Conservation (phyloP, 2,888 invertebrate species). For the Tachina lurida region DNA sequence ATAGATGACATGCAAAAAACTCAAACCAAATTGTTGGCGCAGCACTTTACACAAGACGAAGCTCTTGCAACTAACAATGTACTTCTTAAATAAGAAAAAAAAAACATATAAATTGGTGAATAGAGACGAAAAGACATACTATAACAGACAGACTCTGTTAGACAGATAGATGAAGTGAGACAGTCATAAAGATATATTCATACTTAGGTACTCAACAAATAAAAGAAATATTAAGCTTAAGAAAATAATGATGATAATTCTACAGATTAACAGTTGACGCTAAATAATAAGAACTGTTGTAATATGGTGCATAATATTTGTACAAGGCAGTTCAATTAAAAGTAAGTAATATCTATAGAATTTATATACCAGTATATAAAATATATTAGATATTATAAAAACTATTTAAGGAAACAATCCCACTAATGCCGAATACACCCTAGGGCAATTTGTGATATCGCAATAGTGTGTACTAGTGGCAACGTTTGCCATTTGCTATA, state of each 20-base stretch:
- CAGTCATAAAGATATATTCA: constrained; percentile 22
- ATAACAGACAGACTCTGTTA: neutral
- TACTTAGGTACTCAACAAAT: constrained; percentile 17
- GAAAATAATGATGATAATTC: constrained; percentile 39
- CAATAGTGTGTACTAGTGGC: no score
- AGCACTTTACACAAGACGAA: constrained; percentile 54
- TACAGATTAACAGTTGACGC: constrained; percentile 12
- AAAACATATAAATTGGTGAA: constrained; percentile 21
- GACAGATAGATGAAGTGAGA: neutral
- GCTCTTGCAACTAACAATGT: constrained; percentile 45
- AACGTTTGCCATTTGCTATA: no score
- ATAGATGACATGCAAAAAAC: constrained; percentile 26
- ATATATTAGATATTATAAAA: no score
- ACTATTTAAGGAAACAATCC: no score
- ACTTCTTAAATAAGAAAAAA: constrained; percentile 37
- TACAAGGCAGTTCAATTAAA: neutral
- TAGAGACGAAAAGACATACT: constrained; percentile 9
- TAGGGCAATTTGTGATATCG: neutral
- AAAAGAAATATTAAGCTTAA: constrained; percentile 39
- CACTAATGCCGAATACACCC: neutral
- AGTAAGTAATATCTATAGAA: neutral
- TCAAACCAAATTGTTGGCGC: constrained; percentile 39
- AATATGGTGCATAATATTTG: no score
- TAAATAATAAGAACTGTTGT: neutral
- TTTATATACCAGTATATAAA: no score